Evolutionary conservation across 2,888 invertebrate genomes (phyloP).

Genomic region (Heteromyza rotundicornis): DNA sequence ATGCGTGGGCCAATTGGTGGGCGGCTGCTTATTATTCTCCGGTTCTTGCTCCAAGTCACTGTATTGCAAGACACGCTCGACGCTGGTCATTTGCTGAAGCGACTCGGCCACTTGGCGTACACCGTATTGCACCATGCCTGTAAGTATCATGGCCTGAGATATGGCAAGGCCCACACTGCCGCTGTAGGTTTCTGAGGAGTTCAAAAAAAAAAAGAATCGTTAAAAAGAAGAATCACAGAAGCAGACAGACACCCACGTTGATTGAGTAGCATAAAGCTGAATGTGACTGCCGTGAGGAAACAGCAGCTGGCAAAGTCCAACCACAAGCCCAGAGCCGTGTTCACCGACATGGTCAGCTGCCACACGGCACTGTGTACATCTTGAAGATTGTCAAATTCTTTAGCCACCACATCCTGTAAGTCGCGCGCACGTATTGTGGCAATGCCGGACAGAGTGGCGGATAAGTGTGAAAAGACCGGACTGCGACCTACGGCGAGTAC

Average conservation of each 20-base stretch:
- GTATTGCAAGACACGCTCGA: conserved; percentile 76
- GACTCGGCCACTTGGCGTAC: conserved; percentile 74
- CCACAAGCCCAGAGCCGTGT: conserved; percentile 74
- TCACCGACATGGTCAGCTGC: conserved; percentile 58
- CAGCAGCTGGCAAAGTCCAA: conserved; percentile 74
- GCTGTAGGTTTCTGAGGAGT: conserved; percentile 63
- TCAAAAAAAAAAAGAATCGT: too few species aligned
- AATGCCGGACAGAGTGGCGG: conserved; percentile 84
- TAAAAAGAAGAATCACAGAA: too few species aligned
- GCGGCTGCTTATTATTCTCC: conserved; percentile 63
- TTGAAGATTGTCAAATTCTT: conserved; percentile 78
- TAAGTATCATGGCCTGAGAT: conserved; percentile 73
- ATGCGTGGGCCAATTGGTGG: conserved; percentile 71
- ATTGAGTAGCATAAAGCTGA: conserved; percentile 69
- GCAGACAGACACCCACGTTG: conserved; percentile 64
- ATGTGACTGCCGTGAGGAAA: conserved; percentile 72
- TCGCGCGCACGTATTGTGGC: conserved; percentile 83
- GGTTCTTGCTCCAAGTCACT: conserved; percentile 71
- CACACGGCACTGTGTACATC: conserved; percentile 63
- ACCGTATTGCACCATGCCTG: conserved; percentile 75
- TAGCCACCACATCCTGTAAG: conserved; percentile 73
- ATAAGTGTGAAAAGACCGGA: conserved; percentile 90
- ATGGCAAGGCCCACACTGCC: conserved; percentile 76
- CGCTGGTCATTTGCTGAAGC: conserved; percentile 75
- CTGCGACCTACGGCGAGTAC: conserved; percentile 69